These are phyloP conservation scores for Nematostella vectensis DNA, from an alignment of 92 coral and sea anemone genomes.

Conservation along the genomic window DNA sequence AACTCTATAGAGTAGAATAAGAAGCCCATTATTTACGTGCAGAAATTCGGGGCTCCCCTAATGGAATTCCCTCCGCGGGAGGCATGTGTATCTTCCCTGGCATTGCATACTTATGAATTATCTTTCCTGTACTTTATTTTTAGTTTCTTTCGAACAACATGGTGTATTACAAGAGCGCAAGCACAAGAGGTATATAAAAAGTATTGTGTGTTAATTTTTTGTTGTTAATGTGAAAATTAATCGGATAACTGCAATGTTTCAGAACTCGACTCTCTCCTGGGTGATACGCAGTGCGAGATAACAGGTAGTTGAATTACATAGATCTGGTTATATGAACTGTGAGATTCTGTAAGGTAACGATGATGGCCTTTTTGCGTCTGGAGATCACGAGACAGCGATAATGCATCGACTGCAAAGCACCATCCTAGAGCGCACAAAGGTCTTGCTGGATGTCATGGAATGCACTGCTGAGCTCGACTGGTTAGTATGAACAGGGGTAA, in stretches of 20 bases:
- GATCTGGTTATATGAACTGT: no score
- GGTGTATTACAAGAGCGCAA: slow-evolving; percentile 89
- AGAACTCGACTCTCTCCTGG: slow-evolving; percentile 88
- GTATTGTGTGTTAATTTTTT: no score
- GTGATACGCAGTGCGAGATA: slow-evolving; percentile 97
- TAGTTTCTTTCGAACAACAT: slow-evolving; percentile 90
- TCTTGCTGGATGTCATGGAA: slow-evolving; percentile 81
- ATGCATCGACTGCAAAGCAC: slow-evolving; percentile 91
- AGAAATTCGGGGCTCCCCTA: no score
- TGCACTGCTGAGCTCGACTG: slow-evolving; percentile 96
- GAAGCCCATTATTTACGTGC: no score
- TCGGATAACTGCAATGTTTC: background rate
- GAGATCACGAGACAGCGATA: slow-evolving; percentile 95
- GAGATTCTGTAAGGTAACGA: no score
- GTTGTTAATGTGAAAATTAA: background rate
- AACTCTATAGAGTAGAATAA: no score
- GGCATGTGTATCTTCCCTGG: no score
- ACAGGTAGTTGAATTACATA: slow-evolving; percentile 46
- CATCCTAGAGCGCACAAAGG: slow-evolving; percentile 74
- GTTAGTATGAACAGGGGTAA: slow-evolving; percentile 20
- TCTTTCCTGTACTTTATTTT: slow-evolving; percentile 6
- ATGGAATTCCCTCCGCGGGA: no score
- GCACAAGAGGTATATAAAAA: slow-evolving; percentile 74
- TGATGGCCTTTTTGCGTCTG: no score
- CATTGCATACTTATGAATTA: no score